These are phyloP conservation scores for Ailuropoda melanoleuca DNA, from an alignment of 2,113 vertebrate species.

Conservation along the genomic window DNA sequence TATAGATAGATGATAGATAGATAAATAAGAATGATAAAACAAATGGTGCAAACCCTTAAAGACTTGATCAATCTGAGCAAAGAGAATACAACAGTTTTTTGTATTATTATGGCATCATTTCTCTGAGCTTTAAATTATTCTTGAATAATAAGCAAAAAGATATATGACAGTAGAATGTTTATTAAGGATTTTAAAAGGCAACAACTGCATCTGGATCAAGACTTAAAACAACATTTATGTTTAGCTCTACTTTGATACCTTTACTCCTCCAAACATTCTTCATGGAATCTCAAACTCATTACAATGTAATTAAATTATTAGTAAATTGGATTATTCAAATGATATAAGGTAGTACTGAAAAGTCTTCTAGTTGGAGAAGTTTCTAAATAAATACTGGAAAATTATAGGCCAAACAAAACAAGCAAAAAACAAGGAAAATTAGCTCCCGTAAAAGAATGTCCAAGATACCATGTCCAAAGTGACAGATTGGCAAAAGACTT, in stretches of 20 bases:
- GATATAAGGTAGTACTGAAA: not conserved
- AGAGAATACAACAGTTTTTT: not conserved
- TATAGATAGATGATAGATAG: not conserved
- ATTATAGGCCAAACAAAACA: not conserved
- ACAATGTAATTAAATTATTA: not conserved
- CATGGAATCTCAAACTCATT: not conserved
- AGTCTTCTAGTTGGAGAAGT: not conserved
- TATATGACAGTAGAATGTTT: not conserved
- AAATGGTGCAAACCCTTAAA: not conserved
- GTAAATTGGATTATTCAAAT: not conserved
- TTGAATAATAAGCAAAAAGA: not conserved
- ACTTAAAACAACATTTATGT: not conserved
- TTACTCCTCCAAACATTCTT: not conserved
- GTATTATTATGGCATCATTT: not conserved
- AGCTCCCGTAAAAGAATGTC: not conserved
- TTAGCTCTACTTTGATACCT: not conserved
- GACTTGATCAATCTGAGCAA: not conserved
- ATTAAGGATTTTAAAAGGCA: not conserved
- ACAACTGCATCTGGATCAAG: not conserved
- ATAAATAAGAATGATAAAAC: not conserved
- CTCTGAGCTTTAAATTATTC: not conserved
- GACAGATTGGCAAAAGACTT: not conserved
- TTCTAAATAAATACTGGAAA: not conserved
- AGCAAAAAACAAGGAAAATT: not conserved
- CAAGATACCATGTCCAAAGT: not conserved